Conservation (phyloP, 2,888 invertebrate genomes). For the Trichogramma dendrolimi region DNA sequence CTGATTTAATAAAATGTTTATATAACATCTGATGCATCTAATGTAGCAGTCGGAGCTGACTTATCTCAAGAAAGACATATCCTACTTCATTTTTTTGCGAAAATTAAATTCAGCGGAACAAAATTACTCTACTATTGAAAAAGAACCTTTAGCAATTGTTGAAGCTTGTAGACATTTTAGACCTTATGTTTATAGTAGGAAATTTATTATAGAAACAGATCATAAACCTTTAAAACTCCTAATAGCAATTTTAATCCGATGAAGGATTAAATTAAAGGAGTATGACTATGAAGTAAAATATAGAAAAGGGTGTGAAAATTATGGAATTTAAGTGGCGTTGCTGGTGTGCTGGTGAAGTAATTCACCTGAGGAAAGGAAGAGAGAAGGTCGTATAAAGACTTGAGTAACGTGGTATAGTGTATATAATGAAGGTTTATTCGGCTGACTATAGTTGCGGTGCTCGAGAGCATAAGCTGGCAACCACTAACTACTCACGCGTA, state of each 20-base stretch:
- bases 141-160: constrained; percentile 45
- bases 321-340: constrained; percentile 40
- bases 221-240: constrained; percentile 43
- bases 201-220: constrained; percentile 44
- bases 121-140: constrained; percentile 46
- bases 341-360: constrained; percentile 7
- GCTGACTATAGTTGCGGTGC: too few species aligned
- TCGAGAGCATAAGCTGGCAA: too few species aligned
- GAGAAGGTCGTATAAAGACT: too few species aligned
- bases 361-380: not conserved
- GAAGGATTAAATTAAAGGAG: constrained; percentile 40
- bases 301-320: constrained; percentile 37
- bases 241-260: constrained; percentile 36
- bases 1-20: not conserved
- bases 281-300: constrained; percentile 42
- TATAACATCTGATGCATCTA: not conserved
- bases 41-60: not conserved
- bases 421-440: too few species aligned
- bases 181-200: constrained; percentile 44
- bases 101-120: constrained; percentile 40
- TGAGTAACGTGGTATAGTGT: too few species aligned
- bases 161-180: constrained; percentile 43
- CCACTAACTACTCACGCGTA: too few species aligned
- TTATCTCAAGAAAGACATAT: not conserved
- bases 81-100: constrained; percentile 25